phyloP scores from a whole-genome alignment of 2,888 invertebrate species.

The Tillus elongatus region DNA sequence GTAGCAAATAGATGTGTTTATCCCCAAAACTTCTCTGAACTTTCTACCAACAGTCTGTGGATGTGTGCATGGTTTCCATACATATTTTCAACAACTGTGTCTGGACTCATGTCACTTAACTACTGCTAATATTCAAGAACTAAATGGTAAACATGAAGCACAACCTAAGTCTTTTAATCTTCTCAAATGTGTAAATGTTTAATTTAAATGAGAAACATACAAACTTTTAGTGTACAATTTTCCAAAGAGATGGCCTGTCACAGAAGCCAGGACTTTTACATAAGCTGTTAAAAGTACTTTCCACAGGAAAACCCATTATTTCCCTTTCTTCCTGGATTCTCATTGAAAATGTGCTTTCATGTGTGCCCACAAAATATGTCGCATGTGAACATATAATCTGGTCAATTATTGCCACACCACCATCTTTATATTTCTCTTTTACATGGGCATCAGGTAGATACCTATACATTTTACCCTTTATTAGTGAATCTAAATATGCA shows the following conservation, averaged over 20 bases:
- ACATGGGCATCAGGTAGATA: conserved; percentile 45
- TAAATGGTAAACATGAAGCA: too few species aligned
- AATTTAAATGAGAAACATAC: not conserved
- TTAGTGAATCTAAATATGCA: conserved; percentile 42
- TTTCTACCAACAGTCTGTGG: too few species aligned
- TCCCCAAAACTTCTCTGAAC: too few species aligned
- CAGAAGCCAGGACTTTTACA: conserved; percentile 61
- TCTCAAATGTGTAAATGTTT: too few species aligned
- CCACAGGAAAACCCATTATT: conserved; percentile 74
- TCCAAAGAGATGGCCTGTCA: conserved; percentile 70
- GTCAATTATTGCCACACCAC: conserved; percentile 86
- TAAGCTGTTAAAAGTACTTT: conserved; percentile 80
- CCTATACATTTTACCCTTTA: conserved; percentile 33
- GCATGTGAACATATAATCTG: conserved; percentile 91
- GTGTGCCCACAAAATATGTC: conserved; percentile 79
- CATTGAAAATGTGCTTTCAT: conserved; percentile 92
- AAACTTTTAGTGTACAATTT: conserved; percentile 54
- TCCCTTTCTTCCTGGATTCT: conserved; percentile 96
- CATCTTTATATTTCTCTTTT: conserved; percentile 57
- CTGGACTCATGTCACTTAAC: too few species aligned
- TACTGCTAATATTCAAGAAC: too few species aligned
- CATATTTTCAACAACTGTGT: too few species aligned
- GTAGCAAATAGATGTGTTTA: too few species aligned
- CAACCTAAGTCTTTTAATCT: too few species aligned
- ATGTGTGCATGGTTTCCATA: too few species aligned